Percentiles rank a stretch among this genome's conserved stretches.
phyloP scores from a whole-genome alignment of 2,888 invertebrate genomes.

The Crioceris asparagi region DNA sequence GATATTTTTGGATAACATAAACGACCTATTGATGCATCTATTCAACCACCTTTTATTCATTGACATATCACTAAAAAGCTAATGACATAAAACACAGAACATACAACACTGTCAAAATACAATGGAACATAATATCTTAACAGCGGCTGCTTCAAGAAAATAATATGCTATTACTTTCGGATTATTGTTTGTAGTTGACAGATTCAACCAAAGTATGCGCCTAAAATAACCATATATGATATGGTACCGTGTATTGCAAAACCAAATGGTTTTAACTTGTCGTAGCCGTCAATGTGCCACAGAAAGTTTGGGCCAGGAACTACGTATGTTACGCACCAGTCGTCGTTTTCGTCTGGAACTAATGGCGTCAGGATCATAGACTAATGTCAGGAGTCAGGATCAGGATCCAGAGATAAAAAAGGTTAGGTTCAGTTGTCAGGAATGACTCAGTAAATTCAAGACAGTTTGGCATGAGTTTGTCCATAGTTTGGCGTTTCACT shows the following conservation, averaged over 20 bases:
- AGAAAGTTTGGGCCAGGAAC: conserved; percentile 14
- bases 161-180: conserved; percentile 13
- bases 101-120: no score
- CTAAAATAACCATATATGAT: conserved; percentile 14
- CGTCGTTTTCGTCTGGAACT: conserved; percentile 10
- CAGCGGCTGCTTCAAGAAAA: conserved; percentile 11
- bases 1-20: no score
- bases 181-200: conserved; percentile 10
- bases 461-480: no score
- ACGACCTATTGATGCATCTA: no score
- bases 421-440: no score
- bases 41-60: no score
- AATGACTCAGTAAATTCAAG: neutral
- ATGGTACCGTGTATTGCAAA: conserved; percentile 11
- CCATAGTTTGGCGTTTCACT: no score
- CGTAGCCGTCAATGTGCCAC: conserved; percentile 17
- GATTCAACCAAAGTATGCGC: conserved; percentile 14
- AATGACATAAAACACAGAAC: no score
- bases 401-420: no score
- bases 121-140: no score
- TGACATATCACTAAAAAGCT: no score
- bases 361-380: conserved; percentile 1
- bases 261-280: conserved; percentile 15
- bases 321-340: conserved; percentile 12
- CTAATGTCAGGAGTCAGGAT: no score